phyloP scores from a whole-genome alignment of 2,113 vertebrate species.

The Hippocampus comes region DNA sequence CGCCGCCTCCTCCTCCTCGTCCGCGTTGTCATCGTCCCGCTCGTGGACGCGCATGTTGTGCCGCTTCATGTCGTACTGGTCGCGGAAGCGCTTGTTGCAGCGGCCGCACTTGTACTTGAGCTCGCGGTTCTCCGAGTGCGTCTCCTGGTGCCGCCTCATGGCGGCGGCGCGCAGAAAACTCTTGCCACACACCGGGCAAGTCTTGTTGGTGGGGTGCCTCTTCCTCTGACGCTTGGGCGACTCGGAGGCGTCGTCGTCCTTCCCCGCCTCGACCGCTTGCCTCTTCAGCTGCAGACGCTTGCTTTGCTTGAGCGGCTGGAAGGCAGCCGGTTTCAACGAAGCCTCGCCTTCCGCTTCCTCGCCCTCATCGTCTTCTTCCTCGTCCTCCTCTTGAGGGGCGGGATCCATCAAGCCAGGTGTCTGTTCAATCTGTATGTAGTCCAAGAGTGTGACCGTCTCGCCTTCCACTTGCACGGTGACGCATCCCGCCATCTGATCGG shows the following conservation, averaged over 20 bases:
- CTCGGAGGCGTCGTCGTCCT: background rate
- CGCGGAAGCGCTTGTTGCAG: slow-evolving; percentile 67
- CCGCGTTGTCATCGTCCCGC: slow-evolving; percentile 26
- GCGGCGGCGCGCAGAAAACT: slow-evolving; percentile 63
- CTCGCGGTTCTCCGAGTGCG: slow-evolving; percentile 55
- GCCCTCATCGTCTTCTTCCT: background rate
- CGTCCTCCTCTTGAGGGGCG: background rate
- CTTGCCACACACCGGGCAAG: slow-evolving; percentile 62
- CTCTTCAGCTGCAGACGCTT: slow-evolving; percentile 58
- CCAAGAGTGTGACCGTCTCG: slow-evolving; percentile 61
- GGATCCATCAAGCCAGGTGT: slow-evolving; percentile 21
- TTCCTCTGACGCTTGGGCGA: slow-evolving; percentile 46
- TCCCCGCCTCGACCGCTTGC: slow-evolving; percentile 7
- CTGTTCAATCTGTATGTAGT: slow-evolving; percentile 62
- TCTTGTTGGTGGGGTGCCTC: slow-evolving; percentile 57
- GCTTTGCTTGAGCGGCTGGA: slow-evolving; percentile 68
- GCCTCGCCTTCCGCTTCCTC: background rate
- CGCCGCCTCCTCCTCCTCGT: slow-evolving; percentile 33
- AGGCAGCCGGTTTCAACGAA: slow-evolving; percentile 50
- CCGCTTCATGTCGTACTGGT: slow-evolving; percentile 68
- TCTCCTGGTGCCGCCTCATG: slow-evolving; percentile 67
- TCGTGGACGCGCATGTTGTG: slow-evolving; percentile 67
- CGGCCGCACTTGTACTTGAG: slow-evolving; percentile 61
- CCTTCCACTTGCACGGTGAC: slow-evolving; percentile 65
- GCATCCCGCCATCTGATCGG: slow-evolving; percentile 49